Evolutionary conservation across 2,888 invertebrate genomes (phyloP).

Genomic region (Hemicrepidius hirtus): DNA sequence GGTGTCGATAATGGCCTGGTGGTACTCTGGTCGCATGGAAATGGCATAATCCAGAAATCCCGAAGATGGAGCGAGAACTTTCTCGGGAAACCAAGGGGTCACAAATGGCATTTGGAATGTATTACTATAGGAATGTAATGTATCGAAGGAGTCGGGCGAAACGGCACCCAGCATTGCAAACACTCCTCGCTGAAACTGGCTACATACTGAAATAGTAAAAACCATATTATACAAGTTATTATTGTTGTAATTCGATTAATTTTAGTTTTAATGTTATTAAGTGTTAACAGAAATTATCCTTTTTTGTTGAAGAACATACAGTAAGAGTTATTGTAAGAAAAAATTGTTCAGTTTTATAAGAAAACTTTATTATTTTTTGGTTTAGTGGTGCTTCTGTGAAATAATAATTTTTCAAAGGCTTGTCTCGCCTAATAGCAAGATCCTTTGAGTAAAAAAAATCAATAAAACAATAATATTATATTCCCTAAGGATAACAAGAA

Average conservation of each 20-base stretch:
- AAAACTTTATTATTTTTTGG: too few relatives aligned
- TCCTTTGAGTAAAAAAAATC: too few relatives aligned
- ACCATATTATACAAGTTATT: not conserved
- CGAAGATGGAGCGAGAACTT: conserved; percentile 91
- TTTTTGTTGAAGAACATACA: too few relatives aligned
- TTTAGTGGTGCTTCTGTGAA: too few relatives aligned
- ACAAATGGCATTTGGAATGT: conserved; percentile 97
- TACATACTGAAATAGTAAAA: conserved; percentile 82
- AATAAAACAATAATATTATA: not conserved
- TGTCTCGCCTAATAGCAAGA: too few relatives aligned
- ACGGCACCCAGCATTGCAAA: conserved; percentile 94
- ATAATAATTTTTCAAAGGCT: too few relatives aligned
- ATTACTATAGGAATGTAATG: conserved; percentile 94
- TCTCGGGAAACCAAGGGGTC: conserved; percentile 95
- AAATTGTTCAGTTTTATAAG: too few relatives aligned
- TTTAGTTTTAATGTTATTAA: too few relatives aligned
- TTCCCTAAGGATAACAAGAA: not conserved
- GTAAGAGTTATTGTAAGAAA: too few relatives aligned
- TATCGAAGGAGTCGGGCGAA: conserved; percentile 95
- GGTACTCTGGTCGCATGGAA: conserved; percentile 96
- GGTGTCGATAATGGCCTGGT: conserved; percentile 95
- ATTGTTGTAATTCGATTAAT: too few relatives aligned
- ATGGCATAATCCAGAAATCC: conserved; percentile 93
- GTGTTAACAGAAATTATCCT: too few relatives aligned
- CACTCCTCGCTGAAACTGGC: conserved; percentile 91